Percentiles rank a stretch among this genome's conserved stretches.
These are phyloP conservation scores for Dynastes grantii DNA, from an alignment of 2,888 invertebrate genomes.

Conservation along the genomic window DNA sequence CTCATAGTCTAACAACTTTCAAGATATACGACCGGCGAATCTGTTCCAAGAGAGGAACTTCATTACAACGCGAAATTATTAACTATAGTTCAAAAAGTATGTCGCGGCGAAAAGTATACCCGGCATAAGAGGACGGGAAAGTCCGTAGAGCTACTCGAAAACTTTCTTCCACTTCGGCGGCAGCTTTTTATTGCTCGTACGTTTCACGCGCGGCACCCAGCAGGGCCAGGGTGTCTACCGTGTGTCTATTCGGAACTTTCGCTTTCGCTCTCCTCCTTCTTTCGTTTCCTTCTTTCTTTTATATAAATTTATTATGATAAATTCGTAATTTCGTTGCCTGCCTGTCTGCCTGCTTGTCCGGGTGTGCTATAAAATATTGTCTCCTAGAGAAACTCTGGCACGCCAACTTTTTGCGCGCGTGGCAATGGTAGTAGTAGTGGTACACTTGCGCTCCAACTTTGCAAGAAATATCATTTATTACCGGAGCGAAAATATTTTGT, in stretches of 20 bases:
- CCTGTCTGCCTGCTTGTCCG: background rate
- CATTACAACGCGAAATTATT: constrained; percentile 1
- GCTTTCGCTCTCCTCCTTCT: constrained; percentile 31
- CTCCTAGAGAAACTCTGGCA: constrained; percentile 40
- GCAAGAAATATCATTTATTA: constrained; percentile 46
- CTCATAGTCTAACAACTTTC: too few relatives aligned
- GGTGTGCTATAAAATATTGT: constrained; percentile 49
- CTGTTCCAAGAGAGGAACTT: background rate
- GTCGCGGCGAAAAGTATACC: background rate
- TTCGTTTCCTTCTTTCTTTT: constrained; percentile 12
- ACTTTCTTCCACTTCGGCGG: constrained; percentile 1
- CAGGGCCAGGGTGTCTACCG: background rate
- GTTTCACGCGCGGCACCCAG: background rate
- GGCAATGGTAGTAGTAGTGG: background rate
- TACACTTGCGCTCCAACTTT: background rate
- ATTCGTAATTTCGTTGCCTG: constrained; percentile 47
- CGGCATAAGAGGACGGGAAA: background rate
- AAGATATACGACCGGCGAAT: constrained; percentile 13
- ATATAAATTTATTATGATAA: constrained; percentile 52
- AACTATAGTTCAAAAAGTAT: constrained; percentile 22
- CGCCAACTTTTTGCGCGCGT: constrained; percentile 35
- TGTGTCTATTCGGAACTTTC: constrained; percentile 45
- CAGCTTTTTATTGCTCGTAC: constrained; percentile 17
- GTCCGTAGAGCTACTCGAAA: constrained; percentile 5
- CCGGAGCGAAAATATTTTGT: constrained; percentile 40